A percentile compares a stretch with the other conserved stretches of the same genome.
Evolutionary conservation across 2,797 vertebrate genomes (phyloP).

Genomic region (Enteromius paludinosus): DNA sequence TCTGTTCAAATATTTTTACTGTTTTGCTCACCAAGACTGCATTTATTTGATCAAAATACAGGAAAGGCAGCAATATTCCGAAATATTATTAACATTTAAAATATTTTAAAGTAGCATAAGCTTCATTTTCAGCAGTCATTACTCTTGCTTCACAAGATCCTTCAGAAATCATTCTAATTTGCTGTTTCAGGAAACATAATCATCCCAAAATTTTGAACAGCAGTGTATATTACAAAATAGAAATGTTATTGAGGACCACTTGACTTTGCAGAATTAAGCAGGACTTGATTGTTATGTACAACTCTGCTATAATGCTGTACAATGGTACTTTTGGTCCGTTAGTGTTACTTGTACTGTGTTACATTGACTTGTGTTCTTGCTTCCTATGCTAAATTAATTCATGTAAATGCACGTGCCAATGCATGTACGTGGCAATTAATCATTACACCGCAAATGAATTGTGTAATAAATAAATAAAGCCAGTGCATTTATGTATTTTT

Average conservation of each 20-base stretch:
- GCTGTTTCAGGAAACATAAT: background rate
- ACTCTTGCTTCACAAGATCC: background rate
- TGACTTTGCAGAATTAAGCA: background rate
- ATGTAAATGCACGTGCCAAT: background rate
- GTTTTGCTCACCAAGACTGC: background rate
- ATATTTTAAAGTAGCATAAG: background rate
- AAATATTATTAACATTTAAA: background rate
- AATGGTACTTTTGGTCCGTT: background rate
- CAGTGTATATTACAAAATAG: background rate
- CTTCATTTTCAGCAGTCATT: background rate
- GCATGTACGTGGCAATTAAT: background rate
- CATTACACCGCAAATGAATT: background rate
- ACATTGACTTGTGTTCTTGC: background rate
- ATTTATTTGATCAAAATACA: background rate
- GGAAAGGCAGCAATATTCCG: background rate
- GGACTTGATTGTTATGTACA: background rate
- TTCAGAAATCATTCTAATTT: background rate
- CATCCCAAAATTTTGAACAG: background rate
- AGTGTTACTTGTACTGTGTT: background rate
- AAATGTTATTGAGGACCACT: background rate
- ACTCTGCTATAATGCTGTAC: background rate
- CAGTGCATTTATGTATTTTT: conserved; percentile 59
- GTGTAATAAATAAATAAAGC: conserved; percentile 40
- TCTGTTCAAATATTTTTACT: background rate
- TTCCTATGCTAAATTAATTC: background rate